Percentiles rank a stretch among this genome's conserved stretches.
These are phyloP conservation scores for Pterois miles DNA, from an alignment of 2,797 vertebrate species.

Conservation along the genomic window DNA sequence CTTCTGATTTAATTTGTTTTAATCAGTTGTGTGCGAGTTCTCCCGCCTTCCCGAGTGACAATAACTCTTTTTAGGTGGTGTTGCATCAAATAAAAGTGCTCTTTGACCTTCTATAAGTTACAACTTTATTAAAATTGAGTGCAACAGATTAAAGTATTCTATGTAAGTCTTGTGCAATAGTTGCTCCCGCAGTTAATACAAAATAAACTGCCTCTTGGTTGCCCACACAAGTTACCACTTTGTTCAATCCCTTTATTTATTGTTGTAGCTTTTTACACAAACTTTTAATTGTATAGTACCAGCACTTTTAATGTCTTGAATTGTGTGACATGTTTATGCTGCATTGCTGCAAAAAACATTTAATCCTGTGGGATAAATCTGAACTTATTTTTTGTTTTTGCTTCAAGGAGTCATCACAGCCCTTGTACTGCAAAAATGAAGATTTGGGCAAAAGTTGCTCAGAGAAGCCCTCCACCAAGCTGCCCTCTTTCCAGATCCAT, in stretches of 20 bases:
- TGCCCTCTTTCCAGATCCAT: conserved; percentile 87
- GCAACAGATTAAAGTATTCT: too few relatives aligned
- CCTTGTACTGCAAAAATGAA: conserved; percentile 79
- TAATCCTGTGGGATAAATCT: background rate
- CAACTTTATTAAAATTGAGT: rapidly evolving
- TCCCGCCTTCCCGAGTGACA: background rate
- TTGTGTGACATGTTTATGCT: background rate
- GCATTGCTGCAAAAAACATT: background rate
- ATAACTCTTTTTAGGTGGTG: background rate
- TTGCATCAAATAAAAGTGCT: background rate
- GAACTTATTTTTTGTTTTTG: background rate
- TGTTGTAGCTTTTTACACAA: background rate
- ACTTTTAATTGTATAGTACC: background rate
- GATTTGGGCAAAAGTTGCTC: conserved; percentile 67
- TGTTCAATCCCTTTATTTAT: background rate
- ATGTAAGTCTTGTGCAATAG: background rate
- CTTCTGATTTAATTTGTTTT: background rate
- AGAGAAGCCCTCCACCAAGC: conserved; percentile 79
- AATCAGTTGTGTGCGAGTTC: background rate
- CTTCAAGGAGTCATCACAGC: conserved; percentile 59
- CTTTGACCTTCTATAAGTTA: background rate
- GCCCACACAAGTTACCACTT: too few relatives aligned
- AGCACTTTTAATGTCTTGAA: background rate
- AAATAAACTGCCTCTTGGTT: background rate
- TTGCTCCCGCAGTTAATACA: background rate